Conservation (phyloP, 2,888 invertebrate species). For the Leuctra nigra region DNA sequence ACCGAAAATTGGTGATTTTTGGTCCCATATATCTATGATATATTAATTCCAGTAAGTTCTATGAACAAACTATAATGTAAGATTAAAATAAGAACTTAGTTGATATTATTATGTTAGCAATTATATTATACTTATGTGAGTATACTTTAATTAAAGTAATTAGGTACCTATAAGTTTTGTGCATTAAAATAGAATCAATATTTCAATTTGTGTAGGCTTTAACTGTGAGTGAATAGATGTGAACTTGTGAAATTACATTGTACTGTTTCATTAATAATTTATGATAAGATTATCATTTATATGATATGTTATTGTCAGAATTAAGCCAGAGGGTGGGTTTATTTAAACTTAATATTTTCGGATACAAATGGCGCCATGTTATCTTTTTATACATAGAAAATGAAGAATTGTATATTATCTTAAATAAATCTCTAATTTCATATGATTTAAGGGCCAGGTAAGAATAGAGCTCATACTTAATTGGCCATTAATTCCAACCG, state of each 20-base stretch:
- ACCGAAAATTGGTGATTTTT: slow-evolving; percentile 62
- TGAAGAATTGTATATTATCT: not conserved
- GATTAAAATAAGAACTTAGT: slow-evolving; percentile 2
- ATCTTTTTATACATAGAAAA: not conserved
- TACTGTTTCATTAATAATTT: not conserved
- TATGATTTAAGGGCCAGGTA: slow-evolving; percentile 9
- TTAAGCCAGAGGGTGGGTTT: too few species aligned
- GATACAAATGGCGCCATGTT: slow-evolving; percentile 9
- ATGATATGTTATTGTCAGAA: too few species aligned
- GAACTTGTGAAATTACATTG: not conserved
- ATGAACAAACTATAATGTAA: slow-evolving; percentile 57
- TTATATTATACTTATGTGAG: slow-evolving; percentile 15
- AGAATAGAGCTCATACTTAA: slow-evolving; percentile 13
- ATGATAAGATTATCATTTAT: too few species aligned
- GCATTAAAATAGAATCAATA: not conserved
- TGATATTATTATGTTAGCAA: not conserved
- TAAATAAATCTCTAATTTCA: not conserved
- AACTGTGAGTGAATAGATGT: not conserved
- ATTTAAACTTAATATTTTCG: not conserved
- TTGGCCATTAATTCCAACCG: slow-evolving; percentile 9
- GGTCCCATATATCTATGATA: slow-evolving; percentile 98
- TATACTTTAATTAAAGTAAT: slow-evolving; percentile 5
- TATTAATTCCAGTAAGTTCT: slow-evolving; percentile 90
- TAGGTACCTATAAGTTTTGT: not conserved
- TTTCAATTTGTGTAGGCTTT: not conserved